Conservation (phyloP, 2,797 vertebrate genomes). For the Falco novaeseelandiae region DNA sequence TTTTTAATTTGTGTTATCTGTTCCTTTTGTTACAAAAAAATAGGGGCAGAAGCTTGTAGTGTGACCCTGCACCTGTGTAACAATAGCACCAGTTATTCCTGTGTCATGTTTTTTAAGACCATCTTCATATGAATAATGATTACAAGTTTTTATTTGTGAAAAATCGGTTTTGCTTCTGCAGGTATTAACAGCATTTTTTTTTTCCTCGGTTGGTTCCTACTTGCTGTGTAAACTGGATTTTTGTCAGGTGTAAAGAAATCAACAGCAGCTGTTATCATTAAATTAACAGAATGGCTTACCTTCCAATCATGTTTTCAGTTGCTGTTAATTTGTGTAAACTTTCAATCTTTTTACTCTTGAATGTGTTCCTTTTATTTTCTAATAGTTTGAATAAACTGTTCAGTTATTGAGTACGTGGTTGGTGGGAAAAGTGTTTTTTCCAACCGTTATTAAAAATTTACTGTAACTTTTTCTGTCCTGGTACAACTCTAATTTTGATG, state of each 20-base stretch:
- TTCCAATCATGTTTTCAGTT: constrained; percentile 68
- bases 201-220: constrained; percentile 22
- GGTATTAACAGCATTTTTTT: constrained; percentile 15
- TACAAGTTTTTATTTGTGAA: constrained; percentile 15
- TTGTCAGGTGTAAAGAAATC: constrained; percentile 54
- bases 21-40: background rate
- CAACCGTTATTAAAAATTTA: constrained; percentile 38
- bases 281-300: constrained; percentile 40
- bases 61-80: background rate
- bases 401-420: constrained; percentile 32
- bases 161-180: constrained; percentile 48
- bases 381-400: constrained; percentile 50
- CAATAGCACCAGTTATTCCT: background rate
- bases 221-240: constrained; percentile 51
- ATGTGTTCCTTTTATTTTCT: constrained; percentile 56
- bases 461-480: constrained; percentile 18
- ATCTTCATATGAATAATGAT: background rate
- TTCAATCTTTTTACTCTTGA: constrained; percentile 13
- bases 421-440: constrained; percentile 58
- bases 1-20: background rate
- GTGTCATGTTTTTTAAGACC: background rate
- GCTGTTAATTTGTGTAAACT: constrained; percentile 57
- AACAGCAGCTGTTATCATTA: constrained; percentile 51
- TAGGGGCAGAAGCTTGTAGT: background rate
- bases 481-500: constrained; percentile 24